A percentile compares a stretch with the other conserved stretches of the same genome.
These are phyloP conservation scores for Australoheros facetus DNA, from an alignment of 2,797 vertebrate genomes.

Conservation along the genomic window DNA sequence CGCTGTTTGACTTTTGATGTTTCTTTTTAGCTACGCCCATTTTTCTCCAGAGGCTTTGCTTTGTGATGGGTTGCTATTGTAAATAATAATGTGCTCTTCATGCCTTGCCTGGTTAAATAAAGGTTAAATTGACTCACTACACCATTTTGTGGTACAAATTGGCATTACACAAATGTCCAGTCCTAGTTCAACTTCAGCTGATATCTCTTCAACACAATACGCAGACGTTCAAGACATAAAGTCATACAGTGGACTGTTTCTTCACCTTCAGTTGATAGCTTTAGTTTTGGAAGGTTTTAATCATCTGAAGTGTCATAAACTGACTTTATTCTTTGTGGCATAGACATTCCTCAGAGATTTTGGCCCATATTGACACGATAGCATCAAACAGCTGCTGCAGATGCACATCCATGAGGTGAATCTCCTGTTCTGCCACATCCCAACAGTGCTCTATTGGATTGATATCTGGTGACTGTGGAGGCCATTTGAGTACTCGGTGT, in stretches of 20 bases:
- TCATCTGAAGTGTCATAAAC: too few relatives aligned
- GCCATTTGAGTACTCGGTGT: not conserved
- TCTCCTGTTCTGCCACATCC: not conserved
- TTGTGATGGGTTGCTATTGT: not conserved
- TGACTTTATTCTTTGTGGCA: not conserved
- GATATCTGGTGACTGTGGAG: too few relatives aligned
- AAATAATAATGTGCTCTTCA: not conserved
- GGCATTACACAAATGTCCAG: not conserved
- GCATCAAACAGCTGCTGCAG: rapidly evolving
- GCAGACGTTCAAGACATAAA: not conserved
- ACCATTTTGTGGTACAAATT: not conserved
- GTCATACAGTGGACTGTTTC: not conserved
- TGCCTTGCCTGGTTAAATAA: not conserved
- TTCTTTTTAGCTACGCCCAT: not conserved
- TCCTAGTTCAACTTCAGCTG: not conserved
- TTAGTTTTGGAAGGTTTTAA: too few relatives aligned
- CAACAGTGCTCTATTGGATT: not conserved
- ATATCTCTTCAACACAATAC: not conserved
- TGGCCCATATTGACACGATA: not conserved
- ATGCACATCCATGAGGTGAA: not conserved
- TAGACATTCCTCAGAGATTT: not conserved
- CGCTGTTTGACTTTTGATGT: not conserved
- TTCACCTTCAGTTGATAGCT: too few relatives aligned
- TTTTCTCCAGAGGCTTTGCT: not conserved
- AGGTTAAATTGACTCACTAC: not conserved